Percentiles rank a stretch among this genome's conserved stretches.
These are phyloP conservation scores for Rhea americana DNA, from an alignment of 2,113 vertebrate species.

Conservation along the genomic window DNA sequence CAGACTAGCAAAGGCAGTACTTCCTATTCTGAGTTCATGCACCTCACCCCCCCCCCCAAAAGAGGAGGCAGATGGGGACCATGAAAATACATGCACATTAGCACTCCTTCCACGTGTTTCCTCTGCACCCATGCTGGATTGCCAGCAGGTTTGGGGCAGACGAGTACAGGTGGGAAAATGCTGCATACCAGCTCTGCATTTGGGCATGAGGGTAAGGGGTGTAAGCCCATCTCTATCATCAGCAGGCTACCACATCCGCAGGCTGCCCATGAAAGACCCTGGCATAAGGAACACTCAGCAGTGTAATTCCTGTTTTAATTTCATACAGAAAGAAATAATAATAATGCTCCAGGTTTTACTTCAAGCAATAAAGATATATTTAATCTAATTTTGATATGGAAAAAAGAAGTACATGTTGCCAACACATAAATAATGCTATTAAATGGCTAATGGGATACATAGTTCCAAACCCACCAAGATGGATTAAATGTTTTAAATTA, in stretches of 20 bases:
- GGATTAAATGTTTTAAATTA: accelerated
- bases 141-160: background rate
- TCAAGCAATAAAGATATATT: no score
- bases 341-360: no score
- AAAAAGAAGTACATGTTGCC: no score
- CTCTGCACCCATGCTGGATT: background rate
- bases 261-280: background rate
- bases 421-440: no score
- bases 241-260: background rate
- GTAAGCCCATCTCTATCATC: background rate
- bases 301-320: no score
- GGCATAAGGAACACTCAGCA: background rate
- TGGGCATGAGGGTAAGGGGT: background rate
- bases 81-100: accelerated
- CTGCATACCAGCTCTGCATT: accelerated
- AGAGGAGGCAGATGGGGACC: accelerated
- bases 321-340: no score
- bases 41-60: background rate
- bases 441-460: no score
- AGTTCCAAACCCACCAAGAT: no score
- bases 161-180: accelerated
- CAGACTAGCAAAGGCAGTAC: background rate
- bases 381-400: no score
- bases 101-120: accelerated
- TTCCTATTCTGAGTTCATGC: background rate